Evolutionary conservation across 1,140 invertebrate genomes (phyloP), one percentile per base, ranked within the genome.

Genomic region (Meloidogyne chitwoodi): DNA sequence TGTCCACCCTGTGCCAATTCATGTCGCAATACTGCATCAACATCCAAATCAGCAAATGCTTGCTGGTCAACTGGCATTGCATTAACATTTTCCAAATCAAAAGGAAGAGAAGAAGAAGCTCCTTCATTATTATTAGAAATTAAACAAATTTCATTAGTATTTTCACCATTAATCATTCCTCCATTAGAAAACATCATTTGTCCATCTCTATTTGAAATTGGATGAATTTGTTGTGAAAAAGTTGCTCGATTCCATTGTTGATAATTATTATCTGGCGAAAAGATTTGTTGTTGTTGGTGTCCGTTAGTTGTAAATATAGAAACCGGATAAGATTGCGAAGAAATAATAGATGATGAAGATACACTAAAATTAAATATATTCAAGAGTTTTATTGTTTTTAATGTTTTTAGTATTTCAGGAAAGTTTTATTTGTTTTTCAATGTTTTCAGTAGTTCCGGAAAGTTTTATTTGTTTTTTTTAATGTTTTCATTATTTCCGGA

Each of bases 41-140:
- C 27, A 63, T 75, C 74, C 69, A 75, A 24, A 24, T 75, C 74
- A 67, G 38, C 41, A 22, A 77, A 34, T 44, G 73, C 27, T 27
- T 41, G 22, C 29, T 61, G 34, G 14, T 76, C 75, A 0, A 68
- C 38, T 22, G 76, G 64, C 76, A 77, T 77, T 5, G 75, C 75
- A 64, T 73, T 73, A 74, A 77, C 63, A 68, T 66, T 77, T 64
- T 77, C 72, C 64, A 77, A n/a, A 34, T 77, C 76, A 24, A 34
- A 44, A n/a, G 76, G 76, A 41, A 77, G 34, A 19, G 38, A 27
- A 66, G 11, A 12, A 56, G n/a, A 26, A 24, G 65, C 73, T 22
- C 48, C 69, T 29, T 29, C 11, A 16, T 24, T 72, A 34, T 31
- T 24, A 10, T 22, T 63, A 19, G 27, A 11, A 44, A 69, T 48